phyloP scores from a whole-genome alignment of 1,140 invertebrate species.

The Chrysomallon squamiferum region DNA sequence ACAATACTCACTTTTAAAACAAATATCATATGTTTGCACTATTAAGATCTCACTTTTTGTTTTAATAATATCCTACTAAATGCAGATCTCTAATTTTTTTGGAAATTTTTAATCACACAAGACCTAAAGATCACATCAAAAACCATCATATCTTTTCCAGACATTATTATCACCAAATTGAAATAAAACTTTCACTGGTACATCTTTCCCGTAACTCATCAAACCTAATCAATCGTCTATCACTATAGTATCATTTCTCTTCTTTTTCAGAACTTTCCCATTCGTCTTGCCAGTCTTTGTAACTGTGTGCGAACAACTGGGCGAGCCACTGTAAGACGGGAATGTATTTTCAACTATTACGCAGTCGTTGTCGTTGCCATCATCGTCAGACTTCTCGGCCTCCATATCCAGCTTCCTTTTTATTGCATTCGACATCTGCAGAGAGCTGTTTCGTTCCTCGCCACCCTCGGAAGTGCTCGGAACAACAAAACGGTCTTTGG shows the following conservation, averaged over 20 bases:
- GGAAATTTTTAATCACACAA: too few relatives aligned
- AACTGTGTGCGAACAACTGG: background rate
- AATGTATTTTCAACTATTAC: constrained; percentile 13
- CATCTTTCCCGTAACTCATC: too few relatives aligned
- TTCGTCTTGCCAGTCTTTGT: background rate
- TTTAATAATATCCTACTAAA: too few relatives aligned
- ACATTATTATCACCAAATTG: too few relatives aligned
- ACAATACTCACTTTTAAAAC: too few relatives aligned
- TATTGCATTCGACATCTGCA: constrained; percentile 16
- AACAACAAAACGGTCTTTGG: constrained; percentile 11
- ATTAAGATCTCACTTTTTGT: too few relatives aligned
- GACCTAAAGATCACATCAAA: too few relatives aligned
- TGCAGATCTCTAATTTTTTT: too few relatives aligned
- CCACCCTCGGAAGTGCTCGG: background rate
- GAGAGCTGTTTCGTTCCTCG: background rate
- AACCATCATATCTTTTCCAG: too few relatives aligned
- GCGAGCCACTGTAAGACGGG: constrained; percentile 1
- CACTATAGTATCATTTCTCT: constrained; percentile 15
- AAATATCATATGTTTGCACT: too few relatives aligned
- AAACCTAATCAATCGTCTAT: constrained; percentile 9
- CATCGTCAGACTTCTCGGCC: constrained; percentile 17
- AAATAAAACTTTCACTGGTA: too few relatives aligned
- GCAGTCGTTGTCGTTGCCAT: constrained; percentile 23
- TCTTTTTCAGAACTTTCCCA: background rate
- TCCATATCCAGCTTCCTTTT: constrained; percentile 39